A percentile compares a stretch with the other conserved stretches of the same genome.
Conservation (phyloP, 2,888 invertebrate species). For the Euplexia lucipara region DNA sequence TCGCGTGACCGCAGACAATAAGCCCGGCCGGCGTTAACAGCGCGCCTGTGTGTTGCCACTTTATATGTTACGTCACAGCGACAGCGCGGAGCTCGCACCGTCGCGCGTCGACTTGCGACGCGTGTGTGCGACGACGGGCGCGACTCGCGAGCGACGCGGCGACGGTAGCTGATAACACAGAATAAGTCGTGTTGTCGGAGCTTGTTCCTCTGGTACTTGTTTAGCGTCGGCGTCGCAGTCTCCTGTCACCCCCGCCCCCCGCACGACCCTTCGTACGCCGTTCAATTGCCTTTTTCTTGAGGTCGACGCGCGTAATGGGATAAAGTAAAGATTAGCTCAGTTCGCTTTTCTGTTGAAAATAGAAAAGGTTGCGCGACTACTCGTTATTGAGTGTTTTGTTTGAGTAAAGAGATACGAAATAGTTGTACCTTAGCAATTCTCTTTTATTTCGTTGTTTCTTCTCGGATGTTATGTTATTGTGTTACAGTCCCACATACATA, state of each 20-base stretch:
- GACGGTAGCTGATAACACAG: constrained; percentile 73
- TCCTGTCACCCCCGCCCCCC: constrained; percentile 58
- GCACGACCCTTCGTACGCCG: constrained; percentile 74
- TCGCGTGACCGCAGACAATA: constrained; percentile 91
- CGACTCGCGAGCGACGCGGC: constrained; percentile 56
- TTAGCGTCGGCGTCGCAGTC: constrained; percentile 74
- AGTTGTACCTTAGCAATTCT: constrained; percentile 18
- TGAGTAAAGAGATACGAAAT: constrained; percentile 47
- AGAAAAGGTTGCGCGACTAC: constrained; percentile 77
- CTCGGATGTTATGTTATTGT: constrained; percentile 20
- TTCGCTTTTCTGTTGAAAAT: constrained; percentile 83
- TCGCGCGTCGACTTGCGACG: constrained; percentile 38
- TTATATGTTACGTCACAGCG: constrained; percentile 87
- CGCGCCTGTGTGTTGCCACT: constrained; percentile 91
- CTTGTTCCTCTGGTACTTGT: constrained; percentile 82
- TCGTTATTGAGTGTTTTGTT: constrained; percentile 69
- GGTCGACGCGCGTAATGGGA: constrained; percentile 86
- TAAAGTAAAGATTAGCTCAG: constrained; percentile 88
- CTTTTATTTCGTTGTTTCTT: constrained; percentile 22
- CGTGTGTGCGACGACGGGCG: constrained; percentile 59
- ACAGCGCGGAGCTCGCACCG: constrained; percentile 31
- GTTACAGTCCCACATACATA: constrained; percentile 21
- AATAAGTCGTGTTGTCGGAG: constrained; percentile 79
- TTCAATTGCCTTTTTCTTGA: constrained; percentile 88
- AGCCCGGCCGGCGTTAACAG: constrained; percentile 90